A percentile compares a stretch with the other conserved stretches of the same genome.
Conservation (phyloP, 2,113 vertebrate genomes). For the Pomatostomus ruficeps region DNA sequence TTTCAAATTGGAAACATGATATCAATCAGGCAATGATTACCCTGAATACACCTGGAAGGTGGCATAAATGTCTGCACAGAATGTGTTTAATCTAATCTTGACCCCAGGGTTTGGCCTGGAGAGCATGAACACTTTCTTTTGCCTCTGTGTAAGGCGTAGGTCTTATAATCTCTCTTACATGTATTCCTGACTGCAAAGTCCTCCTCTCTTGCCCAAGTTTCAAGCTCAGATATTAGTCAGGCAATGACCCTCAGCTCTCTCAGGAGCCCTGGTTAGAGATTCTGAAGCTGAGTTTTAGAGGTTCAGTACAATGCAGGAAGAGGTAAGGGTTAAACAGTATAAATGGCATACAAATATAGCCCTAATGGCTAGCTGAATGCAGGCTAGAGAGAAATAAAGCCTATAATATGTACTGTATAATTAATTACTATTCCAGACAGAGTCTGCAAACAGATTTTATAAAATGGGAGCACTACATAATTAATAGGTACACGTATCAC, state of each 20-base stretch:
- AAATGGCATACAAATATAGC: neutral
- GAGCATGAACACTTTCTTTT: neutral
- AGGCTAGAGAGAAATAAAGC: neutral
- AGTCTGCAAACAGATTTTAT: slow-evolving; percentile 17
- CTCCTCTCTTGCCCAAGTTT: neutral
- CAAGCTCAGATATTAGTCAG: neutral
- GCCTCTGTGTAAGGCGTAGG: neutral
- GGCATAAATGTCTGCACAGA: neutral
- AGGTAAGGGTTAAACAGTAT: neutral
- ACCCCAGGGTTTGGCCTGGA: neutral
- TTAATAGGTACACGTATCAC: slow-evolving; percentile 1
- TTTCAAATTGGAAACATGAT: neutral
- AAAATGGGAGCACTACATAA: slow-evolving; percentile 29
- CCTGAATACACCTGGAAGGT: neutral
- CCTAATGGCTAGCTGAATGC: neutral
- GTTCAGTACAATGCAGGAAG: neutral
- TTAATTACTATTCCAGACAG: neutral
- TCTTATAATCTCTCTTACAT: neutral
- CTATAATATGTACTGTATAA: neutral
- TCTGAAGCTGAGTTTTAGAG: neutral
- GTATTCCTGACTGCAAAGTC: neutral
- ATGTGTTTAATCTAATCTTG: neutral
- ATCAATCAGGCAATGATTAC: neutral
- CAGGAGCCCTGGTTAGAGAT: neutral
- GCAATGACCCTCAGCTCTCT: neutral